These are phyloP conservation scores for Armadillidium nasatum DNA, from an alignment of 1,140 invertebrate genomes.

Conservation along the genomic window DNA sequence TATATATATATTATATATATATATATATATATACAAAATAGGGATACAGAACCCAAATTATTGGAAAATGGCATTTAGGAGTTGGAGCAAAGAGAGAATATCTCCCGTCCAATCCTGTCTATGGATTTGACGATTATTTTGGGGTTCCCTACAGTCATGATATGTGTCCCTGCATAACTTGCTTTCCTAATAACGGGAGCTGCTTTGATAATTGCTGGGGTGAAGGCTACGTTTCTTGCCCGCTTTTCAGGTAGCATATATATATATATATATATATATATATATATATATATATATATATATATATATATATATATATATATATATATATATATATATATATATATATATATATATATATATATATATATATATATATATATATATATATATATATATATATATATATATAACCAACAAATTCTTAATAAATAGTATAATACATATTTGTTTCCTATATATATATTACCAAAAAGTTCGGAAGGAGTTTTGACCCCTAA, in stretches of 20 bases:
- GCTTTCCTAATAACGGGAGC: constrained; percentile 31
- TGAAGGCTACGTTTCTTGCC: constrained; percentile 28
- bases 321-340: constrained; percentile 23
- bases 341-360: constrained; percentile 12
- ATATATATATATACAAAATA: neutral
- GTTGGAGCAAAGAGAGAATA: constrained; percentile 35
- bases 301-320: constrained; percentile 24
- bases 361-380: constrained; percentile 24
- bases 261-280: constrained; percentile 1
- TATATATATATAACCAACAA: constrained; percentile 25
- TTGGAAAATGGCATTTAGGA: constrained; percentile 44
- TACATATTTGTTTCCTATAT: too few species aligned
- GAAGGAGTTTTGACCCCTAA: too few species aligned
- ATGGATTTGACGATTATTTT: constrained; percentile 37
- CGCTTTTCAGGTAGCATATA: constrained; percentile 26
- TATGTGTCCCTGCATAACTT: constrained; percentile 40
- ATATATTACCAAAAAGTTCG: too few species aligned
- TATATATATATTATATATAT: too few species aligned
- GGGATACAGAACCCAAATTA: constrained; percentile 33
- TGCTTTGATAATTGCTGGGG: constrained; percentile 32
- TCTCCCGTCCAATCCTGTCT: constrained; percentile 27
- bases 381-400: neutral
- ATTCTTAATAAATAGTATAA: too few species aligned
- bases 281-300: constrained; percentile 22
- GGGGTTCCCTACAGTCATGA: constrained; percentile 40